A percentile compares a stretch with the other conserved stretches of the same genome.
phyloP scores from a whole-genome alignment of 2,113 vertebrate genomes.

The Macquaria australasica region DNA sequence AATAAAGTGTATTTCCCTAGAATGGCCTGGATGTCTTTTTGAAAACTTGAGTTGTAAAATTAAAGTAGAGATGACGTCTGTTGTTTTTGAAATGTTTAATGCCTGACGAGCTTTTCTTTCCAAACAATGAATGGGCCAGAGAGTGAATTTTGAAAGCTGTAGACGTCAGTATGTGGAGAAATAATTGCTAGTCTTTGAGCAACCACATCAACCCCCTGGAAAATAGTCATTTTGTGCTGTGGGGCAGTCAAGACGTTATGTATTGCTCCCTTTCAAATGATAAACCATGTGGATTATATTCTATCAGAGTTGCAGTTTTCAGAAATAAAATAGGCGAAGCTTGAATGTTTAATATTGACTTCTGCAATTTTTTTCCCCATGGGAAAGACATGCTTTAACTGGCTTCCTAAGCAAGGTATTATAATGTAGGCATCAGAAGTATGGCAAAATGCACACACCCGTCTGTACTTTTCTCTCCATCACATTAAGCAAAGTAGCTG shows the following conservation, averaged over 20 bases:
- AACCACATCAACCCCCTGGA: neutral
- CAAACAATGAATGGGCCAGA: neutral
- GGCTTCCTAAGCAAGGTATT: neutral
- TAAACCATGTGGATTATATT: neutral
- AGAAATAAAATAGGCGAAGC: neutral
- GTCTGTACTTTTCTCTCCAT: neutral
- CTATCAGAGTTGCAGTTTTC: neutral
- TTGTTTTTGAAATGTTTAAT: neutral
- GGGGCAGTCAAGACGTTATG: neutral
- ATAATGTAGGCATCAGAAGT: too few species aligned
- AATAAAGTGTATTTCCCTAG: neutral
- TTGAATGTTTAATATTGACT: neutral
- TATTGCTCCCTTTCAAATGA: neutral
- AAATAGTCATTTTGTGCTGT: neutral
- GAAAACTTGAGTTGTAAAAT: neutral
- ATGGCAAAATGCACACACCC: neutral
- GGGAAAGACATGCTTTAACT: neutral
- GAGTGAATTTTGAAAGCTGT: neutral
- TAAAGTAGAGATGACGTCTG: neutral
- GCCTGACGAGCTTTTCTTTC: neutral
- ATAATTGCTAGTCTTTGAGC: neutral
- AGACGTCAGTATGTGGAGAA: neutral
- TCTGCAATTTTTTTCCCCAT: neutral
- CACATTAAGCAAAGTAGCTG: neutral
- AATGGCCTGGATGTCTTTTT: neutral